A percentile compares a stretch with the other conserved stretches of the same genome.
phyloP scores from a whole-genome alignment of 2,113 vertebrate species.

The Aplodontia rufa region DNA sequence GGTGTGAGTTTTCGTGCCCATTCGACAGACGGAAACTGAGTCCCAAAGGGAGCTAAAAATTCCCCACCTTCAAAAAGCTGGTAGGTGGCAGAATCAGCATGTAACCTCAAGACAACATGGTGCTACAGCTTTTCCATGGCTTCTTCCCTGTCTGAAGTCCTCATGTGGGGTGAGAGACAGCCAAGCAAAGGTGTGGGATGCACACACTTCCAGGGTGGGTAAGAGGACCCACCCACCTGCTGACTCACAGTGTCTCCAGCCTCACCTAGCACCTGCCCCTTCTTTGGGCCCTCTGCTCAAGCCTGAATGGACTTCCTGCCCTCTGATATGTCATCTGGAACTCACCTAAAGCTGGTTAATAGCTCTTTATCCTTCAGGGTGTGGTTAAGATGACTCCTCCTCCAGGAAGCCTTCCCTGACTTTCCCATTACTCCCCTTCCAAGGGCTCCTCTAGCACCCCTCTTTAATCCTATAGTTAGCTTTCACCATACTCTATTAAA shows the following conservation, averaged over 20 bases:
- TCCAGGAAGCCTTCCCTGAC: neutral
- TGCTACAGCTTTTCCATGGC: neutral
- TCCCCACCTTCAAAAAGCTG: neutral
- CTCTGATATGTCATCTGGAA: neutral
- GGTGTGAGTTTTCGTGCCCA: neutral
- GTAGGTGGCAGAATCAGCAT: neutral
- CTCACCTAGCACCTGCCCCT: neutral
- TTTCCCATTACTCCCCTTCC: neutral
- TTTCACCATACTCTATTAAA: neutral
- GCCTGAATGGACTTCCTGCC: neutral
- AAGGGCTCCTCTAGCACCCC: neutral
- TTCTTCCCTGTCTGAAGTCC: neutral
- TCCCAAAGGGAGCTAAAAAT: neutral
- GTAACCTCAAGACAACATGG: neutral
- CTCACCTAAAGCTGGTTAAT: neutral
- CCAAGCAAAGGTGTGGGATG: neutral
- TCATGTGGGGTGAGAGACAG: neutral
- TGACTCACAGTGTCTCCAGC: neutral
- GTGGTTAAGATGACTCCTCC: neutral
- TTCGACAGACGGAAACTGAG: neutral
- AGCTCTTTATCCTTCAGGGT: neutral
- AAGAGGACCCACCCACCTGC: no score
- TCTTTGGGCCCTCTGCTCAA: neutral
- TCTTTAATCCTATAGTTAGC: neutral
- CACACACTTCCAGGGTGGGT: neutral